Evolutionary conservation across 2,113 vertebrate genomes (phyloP), one percentile per base, ranked within the genome.

Genomic region (Trinectes maculatus): DNA sequence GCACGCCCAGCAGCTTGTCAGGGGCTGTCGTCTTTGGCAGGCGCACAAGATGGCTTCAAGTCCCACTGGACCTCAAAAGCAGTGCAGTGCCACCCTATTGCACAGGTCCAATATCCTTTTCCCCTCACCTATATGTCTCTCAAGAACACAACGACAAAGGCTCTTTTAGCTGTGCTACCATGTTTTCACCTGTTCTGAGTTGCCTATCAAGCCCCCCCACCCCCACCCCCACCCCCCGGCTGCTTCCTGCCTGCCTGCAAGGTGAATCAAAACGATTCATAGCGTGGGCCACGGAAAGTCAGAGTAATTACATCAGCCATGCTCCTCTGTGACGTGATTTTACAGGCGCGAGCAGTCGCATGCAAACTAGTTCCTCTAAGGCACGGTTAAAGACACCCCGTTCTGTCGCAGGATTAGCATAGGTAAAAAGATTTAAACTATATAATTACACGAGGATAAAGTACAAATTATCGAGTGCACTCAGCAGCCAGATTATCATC

Each of bases 21-120:
- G 94, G 92, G 94, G 93, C 93, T 96, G 95, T 96, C 94, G 94
- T 93, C 92, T 94, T 95, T 96, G 96, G 95, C 95, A 94, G 93
- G 91, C 92, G 89, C 78, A 83, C 92, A 90, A 92, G 92, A 92
- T 87, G 81, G 80, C 89, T 91, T 82, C 62, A 81, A 91, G 93
- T 96, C 94, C 94, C 94, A 84, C 93, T 92, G 95, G 95, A 95
- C 91, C 92, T 91, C 88, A 63, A 55, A 59, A 31, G 26, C 68
- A 42, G 36, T 18, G 34, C 37, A 64, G 58, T 62, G 26, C 61
- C 74, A 71, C 88, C 90, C 87, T 75, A 80, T 74, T 67, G 24
- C 70, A 55, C 44, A 37, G 60, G 36, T 42, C 24, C 24, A 5
- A 63, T 39, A 60, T 46, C 19, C 5, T 33, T 16, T 42, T 60